These are phyloP conservation scores for Thymelicus sylvestris DNA, from an alignment of 2,888 invertebrate species.

Conservation along the genomic window DNA sequence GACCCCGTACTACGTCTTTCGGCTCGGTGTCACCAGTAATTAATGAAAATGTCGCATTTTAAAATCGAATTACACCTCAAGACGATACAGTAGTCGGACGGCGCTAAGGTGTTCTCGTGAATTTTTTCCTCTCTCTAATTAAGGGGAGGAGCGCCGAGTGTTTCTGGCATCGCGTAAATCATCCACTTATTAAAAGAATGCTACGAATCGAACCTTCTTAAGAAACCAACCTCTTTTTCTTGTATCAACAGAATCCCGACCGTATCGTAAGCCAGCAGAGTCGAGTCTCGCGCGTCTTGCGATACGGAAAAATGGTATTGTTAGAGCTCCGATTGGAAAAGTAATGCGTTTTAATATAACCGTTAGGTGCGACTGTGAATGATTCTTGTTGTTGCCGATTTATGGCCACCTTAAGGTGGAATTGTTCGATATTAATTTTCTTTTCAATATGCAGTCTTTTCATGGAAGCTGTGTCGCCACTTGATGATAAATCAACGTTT, in stretches of 20 bases:
- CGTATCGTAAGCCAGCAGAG: slow-evolving; percentile 39
- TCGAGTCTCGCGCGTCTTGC: slow-evolving; percentile 35
- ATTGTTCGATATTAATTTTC: slow-evolving; percentile 46
- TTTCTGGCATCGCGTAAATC: slow-evolving; percentile 79
- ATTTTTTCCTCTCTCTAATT: slow-evolving; percentile 71
- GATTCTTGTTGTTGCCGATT: slow-evolving; percentile 60
- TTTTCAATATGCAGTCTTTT: slow-evolving; percentile 39
- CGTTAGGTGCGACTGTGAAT: slow-evolving; percentile 57
- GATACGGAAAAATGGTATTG: slow-evolving; percentile 45
- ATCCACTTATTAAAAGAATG: slow-evolving; percentile 81
- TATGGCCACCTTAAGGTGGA: slow-evolving; percentile 47
- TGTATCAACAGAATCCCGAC: slow-evolving; percentile 39
- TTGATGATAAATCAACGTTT: slow-evolving; percentile 31
- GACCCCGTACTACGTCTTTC: too few species aligned
- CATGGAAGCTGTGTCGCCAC: slow-evolving; percentile 30
- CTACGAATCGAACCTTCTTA: slow-evolving; percentile 76
- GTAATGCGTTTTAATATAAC: slow-evolving; percentile 62
- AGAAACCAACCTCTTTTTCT: slow-evolving; percentile 60
- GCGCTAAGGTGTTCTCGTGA: slow-evolving; percentile 31
- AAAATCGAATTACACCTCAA: slow-evolving; percentile 26
- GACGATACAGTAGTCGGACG: slow-evolving; percentile 18
- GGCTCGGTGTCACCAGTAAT: too few species aligned
- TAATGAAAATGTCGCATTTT: slow-evolving; percentile 10
- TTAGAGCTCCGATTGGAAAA: slow-evolving; percentile 52
- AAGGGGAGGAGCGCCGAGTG: slow-evolving; percentile 67